Percentiles rank a stretch among this genome's conserved stretches.
phyloP scores from a whole-genome alignment of 2,113 vertebrate species.

The Sinosuthora webbiana region DNA sequence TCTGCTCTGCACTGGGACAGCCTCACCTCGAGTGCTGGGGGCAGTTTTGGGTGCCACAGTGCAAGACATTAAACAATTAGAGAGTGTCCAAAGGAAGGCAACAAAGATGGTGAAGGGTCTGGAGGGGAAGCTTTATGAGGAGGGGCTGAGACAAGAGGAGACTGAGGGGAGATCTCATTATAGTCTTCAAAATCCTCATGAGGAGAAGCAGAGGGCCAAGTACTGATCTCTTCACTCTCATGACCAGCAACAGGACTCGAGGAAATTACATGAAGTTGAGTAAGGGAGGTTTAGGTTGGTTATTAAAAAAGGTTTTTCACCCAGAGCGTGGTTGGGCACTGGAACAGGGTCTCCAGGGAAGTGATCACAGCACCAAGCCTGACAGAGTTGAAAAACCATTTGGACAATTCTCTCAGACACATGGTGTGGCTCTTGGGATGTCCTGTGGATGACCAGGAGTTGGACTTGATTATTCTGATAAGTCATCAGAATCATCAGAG shows the following conservation, averaged over 20 bases:
- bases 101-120: neutral
- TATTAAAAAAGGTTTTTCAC: neutral
- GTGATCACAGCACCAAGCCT: neutral
- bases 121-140: neutral
- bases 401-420: neutral
- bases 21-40: fast-evolving
- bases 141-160: neutral
- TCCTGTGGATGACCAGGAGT: neutral
- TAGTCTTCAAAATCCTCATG: neutral
- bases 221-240: fast-evolving
- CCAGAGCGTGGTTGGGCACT: fast-evolving
- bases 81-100: neutral
- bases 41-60: neutral
- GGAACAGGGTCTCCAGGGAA: neutral
- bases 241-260: fast-evolving
- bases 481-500: neutral
- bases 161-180: neutral
- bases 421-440: neutral
- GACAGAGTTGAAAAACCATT: neutral
- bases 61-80: neutral
- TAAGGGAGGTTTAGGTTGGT: neutral
- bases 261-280: fast-evolving
- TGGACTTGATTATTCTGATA: neutral
- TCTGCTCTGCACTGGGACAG: fast-evolving
- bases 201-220: neutral